These are phyloP conservation scores for Pimephales promelas DNA, from an alignment of 2,113 vertebrate species.

Conservation along the genomic window DNA sequence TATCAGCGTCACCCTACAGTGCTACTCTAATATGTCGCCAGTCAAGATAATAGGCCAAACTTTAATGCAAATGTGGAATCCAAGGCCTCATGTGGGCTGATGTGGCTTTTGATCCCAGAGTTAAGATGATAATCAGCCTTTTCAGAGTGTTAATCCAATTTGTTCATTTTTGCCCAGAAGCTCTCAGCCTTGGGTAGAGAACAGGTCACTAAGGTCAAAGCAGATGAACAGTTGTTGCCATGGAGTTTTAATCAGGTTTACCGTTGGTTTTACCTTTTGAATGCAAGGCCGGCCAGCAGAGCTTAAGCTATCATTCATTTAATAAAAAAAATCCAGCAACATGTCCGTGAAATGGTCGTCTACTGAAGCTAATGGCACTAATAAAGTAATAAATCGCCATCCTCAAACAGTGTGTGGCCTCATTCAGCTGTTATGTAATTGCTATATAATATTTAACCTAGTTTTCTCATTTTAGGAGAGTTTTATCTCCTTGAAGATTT, in stretches of 20 bases:
- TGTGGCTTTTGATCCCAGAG: background rate
- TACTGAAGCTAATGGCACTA: slow-evolving; percentile 21
- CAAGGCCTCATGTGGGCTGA: background rate
- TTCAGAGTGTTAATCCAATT: slow-evolving; percentile 60
- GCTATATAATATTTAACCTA: slow-evolving; percentile 34
- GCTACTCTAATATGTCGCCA: slow-evolving; percentile 62
- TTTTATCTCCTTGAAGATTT: slow-evolving; percentile 23
- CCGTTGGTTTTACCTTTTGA: background rate
- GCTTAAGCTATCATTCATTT: slow-evolving; percentile 8
- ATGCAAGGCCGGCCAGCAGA: background rate
- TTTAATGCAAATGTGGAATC: slow-evolving; percentile 66
- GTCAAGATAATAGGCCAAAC: slow-evolving; percentile 69
- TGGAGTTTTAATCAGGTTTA: background rate
- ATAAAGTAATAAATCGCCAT: slow-evolving; percentile 42
- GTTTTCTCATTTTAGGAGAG: background rate
- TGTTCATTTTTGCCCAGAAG: slow-evolving; percentile 18
- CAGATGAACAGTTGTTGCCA: background rate
- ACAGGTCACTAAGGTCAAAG: slow-evolving; percentile 2
- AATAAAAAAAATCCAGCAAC: background rate
- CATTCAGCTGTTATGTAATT: slow-evolving; percentile 38
- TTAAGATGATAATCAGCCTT: slow-evolving; percentile 45
- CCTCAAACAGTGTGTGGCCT: slow-evolving; percentile 16
- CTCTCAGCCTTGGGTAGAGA: background rate
- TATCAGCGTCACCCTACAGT: background rate
- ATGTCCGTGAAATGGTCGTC: background rate